Conservation (phyloP, 2,888 invertebrate genomes). For the Papilio protenor region DNA sequence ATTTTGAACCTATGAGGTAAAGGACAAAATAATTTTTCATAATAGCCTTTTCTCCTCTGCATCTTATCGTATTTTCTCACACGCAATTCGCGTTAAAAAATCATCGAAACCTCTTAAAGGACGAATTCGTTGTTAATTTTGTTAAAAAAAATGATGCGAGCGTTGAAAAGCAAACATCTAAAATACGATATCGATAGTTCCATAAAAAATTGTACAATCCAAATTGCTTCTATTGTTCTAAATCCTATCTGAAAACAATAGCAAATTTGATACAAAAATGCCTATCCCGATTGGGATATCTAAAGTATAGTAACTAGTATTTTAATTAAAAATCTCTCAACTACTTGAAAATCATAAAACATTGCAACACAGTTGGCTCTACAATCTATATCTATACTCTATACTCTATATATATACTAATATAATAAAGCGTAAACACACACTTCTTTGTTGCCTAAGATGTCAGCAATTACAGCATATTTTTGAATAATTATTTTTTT, state of each 20-base stretch:
- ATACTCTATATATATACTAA: too few species aligned
- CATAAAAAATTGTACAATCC: neutral
- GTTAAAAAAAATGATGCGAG: neutral
- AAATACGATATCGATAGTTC: neutral
- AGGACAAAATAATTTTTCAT: too few species aligned
- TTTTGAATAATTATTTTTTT: too few species aligned
- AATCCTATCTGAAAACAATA: neutral
- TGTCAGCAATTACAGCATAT: too few species aligned
- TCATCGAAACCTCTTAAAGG: neutral
- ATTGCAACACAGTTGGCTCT: slow-evolving; percentile 21
- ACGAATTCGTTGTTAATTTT: neutral
- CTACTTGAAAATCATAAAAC: slow-evolving; percentile 30
- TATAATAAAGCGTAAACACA: too few species aligned
- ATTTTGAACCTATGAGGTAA: too few species aligned
- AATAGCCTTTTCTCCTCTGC: too few species aligned
- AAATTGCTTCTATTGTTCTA: neutral
- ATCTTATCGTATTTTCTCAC: too few species aligned
- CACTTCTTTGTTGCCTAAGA: too few species aligned
- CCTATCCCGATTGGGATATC: neutral
- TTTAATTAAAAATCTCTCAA: slow-evolving; percentile 32
- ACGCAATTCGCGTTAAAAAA: neutral
- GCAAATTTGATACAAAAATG: neutral
- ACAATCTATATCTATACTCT: too few species aligned
- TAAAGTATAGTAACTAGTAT: neutral
- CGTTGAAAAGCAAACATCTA: neutral